phyloP scores from a whole-genome alignment of 2,888 invertebrate species.

The Drosophila fulvimacula region DNA sequence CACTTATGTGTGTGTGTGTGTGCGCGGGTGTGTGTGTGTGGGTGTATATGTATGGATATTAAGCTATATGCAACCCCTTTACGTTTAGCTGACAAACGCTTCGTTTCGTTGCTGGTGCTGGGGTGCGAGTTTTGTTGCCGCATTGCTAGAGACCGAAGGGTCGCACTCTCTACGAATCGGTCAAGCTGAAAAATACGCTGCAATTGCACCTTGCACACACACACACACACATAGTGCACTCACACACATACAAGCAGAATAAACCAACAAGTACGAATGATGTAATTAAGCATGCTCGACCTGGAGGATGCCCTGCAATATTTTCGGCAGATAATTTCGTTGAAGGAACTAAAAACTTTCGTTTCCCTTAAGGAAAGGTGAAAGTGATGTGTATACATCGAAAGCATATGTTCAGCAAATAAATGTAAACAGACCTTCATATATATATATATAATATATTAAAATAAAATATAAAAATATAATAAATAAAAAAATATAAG shows the following conservation, averaged over 20 bases:
- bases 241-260: neutral
- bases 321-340: neutral
- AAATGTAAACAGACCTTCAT: too few species aligned
- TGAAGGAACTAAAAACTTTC: too few species aligned
- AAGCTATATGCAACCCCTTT: conserved; percentile 64
- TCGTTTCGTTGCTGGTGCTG: conserved; percentile 52
- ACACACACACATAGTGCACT: conserved; percentile 15
- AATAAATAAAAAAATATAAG: too few species aligned
- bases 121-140: conserved; percentile 71
- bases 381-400: neutral
- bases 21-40: neutral
- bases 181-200: conserved; percentile 80
- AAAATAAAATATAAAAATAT: too few species aligned
- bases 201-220: conserved; percentile 75
- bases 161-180: conserved; percentile 71
- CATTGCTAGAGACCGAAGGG: conserved; percentile 57
- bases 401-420: too few species aligned
- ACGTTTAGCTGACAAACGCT: conserved; percentile 64
- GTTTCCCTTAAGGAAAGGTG: too few species aligned
- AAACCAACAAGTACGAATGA: conserved; percentile 31
- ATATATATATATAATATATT: too few species aligned
- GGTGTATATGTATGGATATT: neutral
- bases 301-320: conserved; percentile 14
- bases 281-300: conserved; percentile 19
- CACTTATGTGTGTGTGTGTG: conserved; percentile 22